Evolutionary conservation across 2,888 invertebrate species (phyloP).

Genomic region (Rotaria macrura): DNA sequence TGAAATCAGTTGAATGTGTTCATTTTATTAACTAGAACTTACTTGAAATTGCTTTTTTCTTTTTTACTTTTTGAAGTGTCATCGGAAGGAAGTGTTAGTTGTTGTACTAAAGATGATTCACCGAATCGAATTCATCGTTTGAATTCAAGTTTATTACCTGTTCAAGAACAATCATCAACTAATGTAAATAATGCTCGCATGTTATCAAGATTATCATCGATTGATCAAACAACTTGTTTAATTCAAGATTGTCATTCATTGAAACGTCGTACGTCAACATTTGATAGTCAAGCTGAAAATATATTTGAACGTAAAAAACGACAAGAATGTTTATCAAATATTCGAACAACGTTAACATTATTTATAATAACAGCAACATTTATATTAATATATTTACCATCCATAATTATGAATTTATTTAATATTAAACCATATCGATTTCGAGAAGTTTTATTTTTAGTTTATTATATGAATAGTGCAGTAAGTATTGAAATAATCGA

Average conservation of each 20-base stretch:
- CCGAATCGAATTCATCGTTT: not conserved
- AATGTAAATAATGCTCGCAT: not conserved
- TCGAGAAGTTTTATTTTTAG: not conserved
- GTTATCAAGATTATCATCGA: not conserved
- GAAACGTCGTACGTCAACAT: not conserved
- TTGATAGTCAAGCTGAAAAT: not conserved
- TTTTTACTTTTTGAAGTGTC: not conserved
- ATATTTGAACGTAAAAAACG: not conserved
- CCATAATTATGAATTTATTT: not conserved
- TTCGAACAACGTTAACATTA: not conserved
- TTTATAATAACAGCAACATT: slow-evolving; percentile 1
- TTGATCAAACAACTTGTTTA: too few species aligned
- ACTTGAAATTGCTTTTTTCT: not conserved
- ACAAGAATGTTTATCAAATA: not conserved
- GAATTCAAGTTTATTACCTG: not conserved
- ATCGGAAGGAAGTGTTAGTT: not conserved
- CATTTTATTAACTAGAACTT: not conserved
- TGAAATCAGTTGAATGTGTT: not conserved
- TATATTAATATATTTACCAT: not conserved
- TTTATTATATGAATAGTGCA: not conserved
- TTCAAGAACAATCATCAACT: not conserved
- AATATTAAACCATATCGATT: not conserved
- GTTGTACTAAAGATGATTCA: not conserved
- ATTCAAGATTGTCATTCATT: not conserved
- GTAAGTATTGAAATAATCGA: not conserved